These are phyloP conservation scores for Paralichthys olivaceus DNA, from an alignment of 2,113 vertebrate species.

Conservation along the genomic window DNA sequence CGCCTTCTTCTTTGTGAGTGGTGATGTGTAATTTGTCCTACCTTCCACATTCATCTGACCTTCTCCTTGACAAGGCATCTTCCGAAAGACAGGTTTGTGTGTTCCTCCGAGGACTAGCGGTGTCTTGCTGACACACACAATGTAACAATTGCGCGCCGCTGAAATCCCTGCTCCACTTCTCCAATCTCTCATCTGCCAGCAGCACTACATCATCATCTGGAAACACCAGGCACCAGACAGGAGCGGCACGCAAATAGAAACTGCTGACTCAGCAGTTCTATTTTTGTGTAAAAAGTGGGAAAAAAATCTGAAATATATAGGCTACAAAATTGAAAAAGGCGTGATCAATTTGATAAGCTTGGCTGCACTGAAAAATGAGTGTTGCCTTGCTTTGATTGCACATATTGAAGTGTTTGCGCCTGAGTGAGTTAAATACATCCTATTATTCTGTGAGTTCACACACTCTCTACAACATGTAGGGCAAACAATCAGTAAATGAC, in stretches of 20 bases:
- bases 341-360: slow-evolving; percentile 75
- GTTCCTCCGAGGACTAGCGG: slow-evolving; percentile 44
- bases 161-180: slow-evolving; percentile 45
- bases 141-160: slow-evolving; percentile 36
- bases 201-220: slow-evolving; percentile 62
- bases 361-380: slow-evolving; percentile 74
- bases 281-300: slow-evolving; percentile 26
- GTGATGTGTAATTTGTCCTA: slow-evolving; percentile 70
- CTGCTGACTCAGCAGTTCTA: slow-evolving; percentile 65
- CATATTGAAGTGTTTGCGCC: slow-evolving; percentile 67
- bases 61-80: slow-evolving; percentile 62
- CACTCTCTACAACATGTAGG: slow-evolving; percentile 11
- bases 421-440: slow-evolving; percentile 64
- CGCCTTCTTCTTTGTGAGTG: slow-evolving; percentile 54
- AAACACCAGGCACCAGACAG: slow-evolving; percentile 32
- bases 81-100: slow-evolving; percentile 64
- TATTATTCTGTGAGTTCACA: slow-evolving; percentile 57
- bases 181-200: slow-evolving; percentile 58
- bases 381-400: slow-evolving; percentile 76
- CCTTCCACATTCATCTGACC: slow-evolving; percentile 69
- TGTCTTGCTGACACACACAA: slow-evolving; percentile 63
- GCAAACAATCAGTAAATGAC: neutral
- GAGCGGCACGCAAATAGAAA: slow-evolving; percentile 67
- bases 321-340: slow-evolving; percentile 43
- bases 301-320: slow-evolving; percentile 51